These are phyloP conservation scores for Tetanocera ferruginea DNA, from an alignment of 2,888 invertebrate genomes.

Conservation along the genomic window DNA sequence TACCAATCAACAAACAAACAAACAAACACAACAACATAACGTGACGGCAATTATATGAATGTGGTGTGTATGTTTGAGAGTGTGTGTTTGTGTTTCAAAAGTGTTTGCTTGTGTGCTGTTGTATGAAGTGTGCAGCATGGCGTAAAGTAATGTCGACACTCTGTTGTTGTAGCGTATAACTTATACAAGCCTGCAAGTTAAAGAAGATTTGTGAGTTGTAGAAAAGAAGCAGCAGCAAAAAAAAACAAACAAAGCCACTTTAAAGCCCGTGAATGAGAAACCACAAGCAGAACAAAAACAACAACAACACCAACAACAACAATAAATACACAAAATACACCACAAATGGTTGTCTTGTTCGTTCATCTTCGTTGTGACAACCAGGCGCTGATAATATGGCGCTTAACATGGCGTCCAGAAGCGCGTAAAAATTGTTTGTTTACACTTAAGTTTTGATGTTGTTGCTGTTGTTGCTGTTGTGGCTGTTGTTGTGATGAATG, in stretches of 20 bases:
- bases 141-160: neutral
- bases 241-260: neutral
- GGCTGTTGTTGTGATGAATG: neutral
- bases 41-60: neutral
- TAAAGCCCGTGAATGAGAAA: neutral
- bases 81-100: neutral
- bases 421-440: neutral
- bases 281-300: neutral
- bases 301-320: slow-evolving; percentile 5
- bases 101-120: neutral
- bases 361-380: neutral
- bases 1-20: neutral
- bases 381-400: neutral
- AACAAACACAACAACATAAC: neutral
- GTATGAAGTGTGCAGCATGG: neutral
- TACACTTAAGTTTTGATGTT: neutral
- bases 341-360: neutral
- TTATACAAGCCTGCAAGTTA: neutral
- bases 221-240: neutral
- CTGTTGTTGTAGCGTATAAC: neutral
- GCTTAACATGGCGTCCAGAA: neutral
- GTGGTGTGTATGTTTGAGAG: neutral
- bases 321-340: neutral
- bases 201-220: neutral
- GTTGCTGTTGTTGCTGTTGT: slow-evolving; percentile 9